Conservation (phyloP, 2,888 invertebrate species). For the Lycia hirtaria region DNA sequence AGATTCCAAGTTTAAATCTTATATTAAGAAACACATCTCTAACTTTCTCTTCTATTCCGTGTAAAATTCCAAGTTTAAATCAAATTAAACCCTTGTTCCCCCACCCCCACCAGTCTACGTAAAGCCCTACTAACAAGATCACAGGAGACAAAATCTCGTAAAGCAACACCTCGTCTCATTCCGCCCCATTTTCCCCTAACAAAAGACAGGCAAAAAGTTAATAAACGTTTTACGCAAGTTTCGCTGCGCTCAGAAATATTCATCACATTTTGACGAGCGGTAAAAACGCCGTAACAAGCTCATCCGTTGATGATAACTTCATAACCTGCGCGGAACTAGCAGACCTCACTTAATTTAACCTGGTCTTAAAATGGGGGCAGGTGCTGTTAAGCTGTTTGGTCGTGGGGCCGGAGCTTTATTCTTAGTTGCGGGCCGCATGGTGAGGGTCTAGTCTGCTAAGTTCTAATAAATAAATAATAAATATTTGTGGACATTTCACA, state of each 20-base stretch:
- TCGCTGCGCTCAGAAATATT: conserved; percentile 17
- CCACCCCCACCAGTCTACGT: neutral
- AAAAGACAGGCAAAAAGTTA: conserved; percentile 26
- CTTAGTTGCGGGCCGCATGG: neutral
- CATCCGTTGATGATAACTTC: conserved; percentile 45
- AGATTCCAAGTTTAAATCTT: too few relatives aligned
- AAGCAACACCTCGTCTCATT: neutral
- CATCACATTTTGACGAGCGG: conserved; percentile 15
- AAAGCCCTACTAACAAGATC: conserved; percentile 6
- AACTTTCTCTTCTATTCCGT: too few relatives aligned
- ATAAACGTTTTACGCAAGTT: conserved; percentile 27
- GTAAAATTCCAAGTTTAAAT: too few relatives aligned
- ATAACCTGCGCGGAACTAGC: conserved; percentile 28
- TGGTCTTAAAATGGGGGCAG: conserved; percentile 37
- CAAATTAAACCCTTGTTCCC: neutral
- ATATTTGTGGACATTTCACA: too few relatives aligned
- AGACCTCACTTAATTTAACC: conserved; percentile 47
- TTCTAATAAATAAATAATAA: too few relatives aligned
- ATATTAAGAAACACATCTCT: too few relatives aligned
- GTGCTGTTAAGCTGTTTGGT: neutral
- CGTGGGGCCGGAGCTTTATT: neutral
- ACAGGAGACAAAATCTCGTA: conserved; percentile 14
- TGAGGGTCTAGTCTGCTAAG: too few relatives aligned
- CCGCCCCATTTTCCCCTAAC: conserved; percentile 1
- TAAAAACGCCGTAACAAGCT: conserved; percentile 29